A percentile compares a stretch with the other conserved stretches of the same genome.
These are phyloP conservation scores for Tethea ocularis DNA, from an alignment of 2,888 invertebrate genomes.

Conservation along the genomic window DNA sequence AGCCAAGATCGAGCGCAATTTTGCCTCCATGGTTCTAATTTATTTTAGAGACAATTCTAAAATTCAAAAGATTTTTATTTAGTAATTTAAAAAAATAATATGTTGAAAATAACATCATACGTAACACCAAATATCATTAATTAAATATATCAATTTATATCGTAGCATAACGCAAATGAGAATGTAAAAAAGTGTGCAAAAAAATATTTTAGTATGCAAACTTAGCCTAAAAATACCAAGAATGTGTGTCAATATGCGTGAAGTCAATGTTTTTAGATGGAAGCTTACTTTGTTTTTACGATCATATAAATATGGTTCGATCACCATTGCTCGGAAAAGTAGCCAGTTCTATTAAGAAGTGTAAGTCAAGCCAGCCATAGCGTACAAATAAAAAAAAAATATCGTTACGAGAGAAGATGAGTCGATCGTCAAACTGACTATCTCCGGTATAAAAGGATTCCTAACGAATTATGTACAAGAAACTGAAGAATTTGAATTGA, in stretches of 20 bases:
- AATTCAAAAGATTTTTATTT: neutral
- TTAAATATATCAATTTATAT: neutral
- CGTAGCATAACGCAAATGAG: neutral
- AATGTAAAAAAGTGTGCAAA: neutral
- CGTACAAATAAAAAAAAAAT: neutral
- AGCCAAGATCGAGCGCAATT: neutral
- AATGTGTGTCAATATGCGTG: neutral
- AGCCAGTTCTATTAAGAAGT: neutral
- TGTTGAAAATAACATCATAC: no score
- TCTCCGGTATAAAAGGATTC: neutral
- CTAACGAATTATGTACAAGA: slow-evolving; percentile 3
- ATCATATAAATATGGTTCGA: neutral
- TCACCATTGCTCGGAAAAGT: neutral
- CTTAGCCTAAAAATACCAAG: neutral
- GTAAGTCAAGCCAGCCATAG: neutral
- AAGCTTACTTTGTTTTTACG: neutral
- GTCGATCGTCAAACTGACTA: neutral
- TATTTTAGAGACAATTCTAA: neutral
- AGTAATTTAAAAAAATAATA: no score
- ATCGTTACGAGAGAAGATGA: neutral
- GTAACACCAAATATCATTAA: neutral
- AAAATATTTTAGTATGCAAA: neutral
- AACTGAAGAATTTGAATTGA: slow-evolving; percentile 3
- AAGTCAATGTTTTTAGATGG: neutral
- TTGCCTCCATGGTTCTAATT: neutral